Evolutionary conservation across 2,888 invertebrate genomes (phyloP), one percentile per base, ranked within the genome.

Genomic region (Nineta flava): DNA sequence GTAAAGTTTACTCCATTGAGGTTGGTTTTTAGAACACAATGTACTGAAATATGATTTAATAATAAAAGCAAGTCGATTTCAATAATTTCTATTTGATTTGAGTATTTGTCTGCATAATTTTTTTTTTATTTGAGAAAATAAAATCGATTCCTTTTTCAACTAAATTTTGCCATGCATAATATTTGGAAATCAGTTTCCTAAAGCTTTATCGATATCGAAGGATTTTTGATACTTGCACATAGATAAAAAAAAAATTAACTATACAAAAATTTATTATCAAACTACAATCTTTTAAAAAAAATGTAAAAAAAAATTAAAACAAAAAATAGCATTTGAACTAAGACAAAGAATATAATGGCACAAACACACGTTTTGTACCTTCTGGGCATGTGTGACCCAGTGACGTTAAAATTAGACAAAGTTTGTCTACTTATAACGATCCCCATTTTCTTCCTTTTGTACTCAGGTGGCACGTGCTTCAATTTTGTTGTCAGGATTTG

Each of bases 1-100:
- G 71, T 69, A 68, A 68, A 70, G 69, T 70, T 70, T 68, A 69
- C 70, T 68, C 67, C 66, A 62, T 60, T 62, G 62, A 63, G 15
- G 38, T 26, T 7, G 15, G 12, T 38, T 38, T 38, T 38, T 13
- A 9, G 15, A 15, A 38, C 15, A 38, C 38, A 38, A 38, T 38
- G 38, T 38, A 38, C 38, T 38, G 38, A 38, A 38, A 38, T 26
- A 26, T 26, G 26, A 26, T 26, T 3, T 6, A 3, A 26, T 26
- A 26, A 57, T 59, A 56, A 48, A 52, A 53, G 56, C 44, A 26
- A 26, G 26, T 26, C 26, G 26, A 26, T 26, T 26, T 26, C 26
- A 6, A 26, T 19, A 26, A 26, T 26, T 26, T 26, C 26, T 3
- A 26, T 7, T 3, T 38, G 38, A 12, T 7, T 35, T 35, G 35